Conservation (phyloP, 1,140 invertebrate species). For the Hirudo medicinalis region DNA sequence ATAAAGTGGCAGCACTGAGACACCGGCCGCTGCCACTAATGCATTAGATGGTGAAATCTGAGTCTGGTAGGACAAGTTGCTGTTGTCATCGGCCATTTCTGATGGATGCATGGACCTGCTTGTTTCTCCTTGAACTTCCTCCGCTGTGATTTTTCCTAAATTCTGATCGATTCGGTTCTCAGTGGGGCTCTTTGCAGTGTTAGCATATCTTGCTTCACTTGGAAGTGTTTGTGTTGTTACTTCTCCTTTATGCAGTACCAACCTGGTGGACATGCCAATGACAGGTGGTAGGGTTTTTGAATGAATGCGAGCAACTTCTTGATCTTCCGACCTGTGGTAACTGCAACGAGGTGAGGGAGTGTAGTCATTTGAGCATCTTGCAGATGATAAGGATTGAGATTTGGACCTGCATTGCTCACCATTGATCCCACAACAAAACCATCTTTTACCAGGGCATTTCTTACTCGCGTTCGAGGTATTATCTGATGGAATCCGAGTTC, state of each 20-base stretch:
- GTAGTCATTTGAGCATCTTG: conserved; percentile 18
- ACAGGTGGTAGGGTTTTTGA: conserved; percentile 3
- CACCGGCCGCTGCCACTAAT: neutral
- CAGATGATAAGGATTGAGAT: neutral
- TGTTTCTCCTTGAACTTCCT: neutral
- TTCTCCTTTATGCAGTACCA: neutral
- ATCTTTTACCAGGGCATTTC: conserved; percentile 1
- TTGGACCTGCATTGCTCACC: neutral
- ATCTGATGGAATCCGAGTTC: neutral
- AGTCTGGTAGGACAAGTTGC: neutral
- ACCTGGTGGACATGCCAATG: neutral
- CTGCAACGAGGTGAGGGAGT: conserved; percentile 16
- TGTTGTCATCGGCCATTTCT: neutral
- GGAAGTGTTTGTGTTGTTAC: neutral
- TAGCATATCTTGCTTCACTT: conserved; percentile 7
- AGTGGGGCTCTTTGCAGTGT: neutral
- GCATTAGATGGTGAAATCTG: conserved; percentile 1
- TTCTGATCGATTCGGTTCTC: neutral
- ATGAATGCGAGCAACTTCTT: neutral
- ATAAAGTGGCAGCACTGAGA: conserved; percentile 20
- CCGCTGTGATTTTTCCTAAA: neutral
- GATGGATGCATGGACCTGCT: neutral
- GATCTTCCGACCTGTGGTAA: conserved; percentile 14
- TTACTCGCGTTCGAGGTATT: neutral
- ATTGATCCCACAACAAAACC: conserved; percentile 4